Evolutionary conservation across 37 sponge, comb jelly and placozoan genomes (phyloP).

Genomic region (Sycon ciliatum): DNA sequence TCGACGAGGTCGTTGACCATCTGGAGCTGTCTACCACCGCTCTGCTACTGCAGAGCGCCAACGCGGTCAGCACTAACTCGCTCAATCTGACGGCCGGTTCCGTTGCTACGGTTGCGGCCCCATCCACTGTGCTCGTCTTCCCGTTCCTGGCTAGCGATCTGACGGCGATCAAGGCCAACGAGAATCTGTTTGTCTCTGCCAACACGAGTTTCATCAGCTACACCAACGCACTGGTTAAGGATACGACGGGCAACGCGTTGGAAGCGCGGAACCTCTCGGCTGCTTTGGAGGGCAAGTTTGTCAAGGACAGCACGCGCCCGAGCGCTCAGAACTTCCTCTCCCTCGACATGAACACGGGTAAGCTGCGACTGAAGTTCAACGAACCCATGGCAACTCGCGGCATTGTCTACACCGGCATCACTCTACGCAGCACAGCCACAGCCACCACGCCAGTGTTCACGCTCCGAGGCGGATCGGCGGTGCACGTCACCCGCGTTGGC

Average conservation of each 20-base stretch:
- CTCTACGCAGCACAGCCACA: too few species aligned
- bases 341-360: conserved; percentile 68
- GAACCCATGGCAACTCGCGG: too few species aligned
- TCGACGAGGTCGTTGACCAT: conserved; percentile 83
- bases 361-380: conserved; percentile 57
- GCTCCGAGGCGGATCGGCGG: not conserved
- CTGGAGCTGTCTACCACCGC: too few species aligned
- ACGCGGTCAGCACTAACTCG: too few species aligned
- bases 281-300: not conserved
- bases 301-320: conserved; percentile 30
- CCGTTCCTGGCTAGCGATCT: conserved; percentile 60
- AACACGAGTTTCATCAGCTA: conserved; percentile 70
- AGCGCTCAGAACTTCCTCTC: conserved; percentile 35
- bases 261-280: conserved; percentile 15
- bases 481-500: too few species aligned
- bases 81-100: too few species aligned
- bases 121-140: too few species aligned
- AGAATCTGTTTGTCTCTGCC: conserved; percentile 52
- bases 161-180: conserved; percentile 63
- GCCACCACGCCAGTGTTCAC: not conserved
- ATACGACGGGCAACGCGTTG: conserved; percentile 55
- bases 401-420: too few species aligned
- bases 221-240: conserved; percentile 41
- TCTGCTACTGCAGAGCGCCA: too few species aligned
- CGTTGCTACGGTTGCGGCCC: too few species aligned